These are phyloP conservation scores for Apis mellifera DNA, from an alignment of 1,140 invertebrate genomes.

Conservation along the genomic window Amel_HAv3.1 CM009936.2:5674001-5674500, in stretches of 20 bases:
- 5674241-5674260: constrained; percentile 36
- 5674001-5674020: neutral
- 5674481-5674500: too few relatives aligned
- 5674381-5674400: neutral
- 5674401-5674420: too few relatives aligned
- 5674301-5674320: neutral
- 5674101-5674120: constrained; percentile 77
- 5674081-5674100: constrained; percentile 66
- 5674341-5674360: neutral
- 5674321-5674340: constrained; percentile 25
- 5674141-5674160: constrained; percentile 35
- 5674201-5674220: constrained; percentile 65
- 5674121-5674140: constrained; percentile 64
- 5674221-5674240: constrained; percentile 63
- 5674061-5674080: constrained; percentile 13
- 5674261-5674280: neutral
- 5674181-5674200: constrained; percentile 77
- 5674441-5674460: too few relatives aligned
- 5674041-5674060: neutral
- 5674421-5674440: too few relatives aligned
- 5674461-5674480: too few relatives aligned
- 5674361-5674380: neutral
- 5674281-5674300: constrained; percentile 11
- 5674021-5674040: neutral
- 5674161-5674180: neutral